phyloP scores from a whole-genome alignment of 1,140 invertebrate species.

The Aphelinus atriplicis region DNA sequence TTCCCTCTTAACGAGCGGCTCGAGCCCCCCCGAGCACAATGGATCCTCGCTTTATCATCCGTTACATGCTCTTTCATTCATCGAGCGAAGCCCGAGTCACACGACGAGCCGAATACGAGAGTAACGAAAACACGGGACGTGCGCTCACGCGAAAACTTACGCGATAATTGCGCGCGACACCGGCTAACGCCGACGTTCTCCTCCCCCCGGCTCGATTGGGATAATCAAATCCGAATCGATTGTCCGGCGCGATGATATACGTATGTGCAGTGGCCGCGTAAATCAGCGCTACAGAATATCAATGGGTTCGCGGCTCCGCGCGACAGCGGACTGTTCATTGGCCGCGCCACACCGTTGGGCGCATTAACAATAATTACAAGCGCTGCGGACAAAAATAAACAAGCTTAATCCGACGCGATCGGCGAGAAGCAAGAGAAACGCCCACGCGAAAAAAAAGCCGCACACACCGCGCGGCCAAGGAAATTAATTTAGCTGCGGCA shows the following conservation, averaged over 20 bases:
- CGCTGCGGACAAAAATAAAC: conserved; percentile 14
- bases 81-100: too few relatives aligned
- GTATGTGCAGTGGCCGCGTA: not conserved
- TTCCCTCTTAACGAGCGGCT: conserved; percentile 28
- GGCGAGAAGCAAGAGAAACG: conserved; percentile 35
- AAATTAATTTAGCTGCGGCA: conserved; percentile 29
- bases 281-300: conserved; percentile 15
- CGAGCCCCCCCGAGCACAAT: not conserved
- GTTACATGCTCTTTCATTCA: conserved; percentile 19
- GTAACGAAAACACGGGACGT: too few relatives aligned
- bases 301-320: conserved; percentile 9
- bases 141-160: too few relatives aligned
- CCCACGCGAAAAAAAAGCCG: conserved; percentile 24
- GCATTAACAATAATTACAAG: conserved; percentile 36
- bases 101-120: too few relatives aligned
- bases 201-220: too few relatives aligned
- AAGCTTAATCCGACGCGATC: conserved; percentile 16
- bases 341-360: not conserved
- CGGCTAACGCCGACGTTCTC: too few relatives aligned
- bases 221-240: not conserved
- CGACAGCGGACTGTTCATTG: conserved; percentile 3
- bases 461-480: conserved; percentile 4
- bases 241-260: not conserved
- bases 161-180: too few relatives aligned
- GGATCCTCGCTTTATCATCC: conserved; percentile 2